These are phyloP conservation scores for Drosophila littoralis DNA, from an alignment of 1,140 invertebrate genomes.

Conservation along the genomic window DNA sequence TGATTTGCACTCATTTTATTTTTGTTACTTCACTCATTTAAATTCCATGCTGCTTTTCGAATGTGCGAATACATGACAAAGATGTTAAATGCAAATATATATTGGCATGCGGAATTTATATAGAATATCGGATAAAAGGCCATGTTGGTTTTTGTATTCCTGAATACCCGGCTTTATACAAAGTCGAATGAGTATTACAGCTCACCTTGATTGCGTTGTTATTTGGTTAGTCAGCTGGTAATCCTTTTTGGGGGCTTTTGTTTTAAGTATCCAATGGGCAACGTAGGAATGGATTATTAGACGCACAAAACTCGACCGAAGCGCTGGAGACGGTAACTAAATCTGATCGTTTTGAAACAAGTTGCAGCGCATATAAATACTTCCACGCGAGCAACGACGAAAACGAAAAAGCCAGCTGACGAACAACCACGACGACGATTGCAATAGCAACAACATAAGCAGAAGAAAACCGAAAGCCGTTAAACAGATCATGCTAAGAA, in stretches of 20 bases:
- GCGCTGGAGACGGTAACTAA: constrained; percentile 66
- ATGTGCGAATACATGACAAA: background rate
- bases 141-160: background rate
- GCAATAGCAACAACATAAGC: constrained; percentile 23
- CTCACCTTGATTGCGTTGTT: constrained; percentile 45
- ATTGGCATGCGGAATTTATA: constrained; percentile 19
- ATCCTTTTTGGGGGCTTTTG: constrained; percentile 45
- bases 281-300: constrained; percentile 35
- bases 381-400: constrained; percentile 20
- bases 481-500: constrained; percentile 81
- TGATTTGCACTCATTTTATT: constrained; percentile 52
- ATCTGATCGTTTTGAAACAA: constrained; percentile 78
- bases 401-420: constrained; percentile 19
- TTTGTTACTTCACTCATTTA: constrained; percentile 58
- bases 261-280: constrained; percentile 53
- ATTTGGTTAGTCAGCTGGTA: constrained; percentile 59
- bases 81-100: constrained; percentile 19
- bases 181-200: constrained; percentile 8
- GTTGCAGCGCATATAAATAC: constrained; percentile 77
- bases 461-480: constrained; percentile 79
- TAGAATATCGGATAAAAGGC: background rate
- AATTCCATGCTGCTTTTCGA: constrained; percentile 53
- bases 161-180: background rate
- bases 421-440: constrained; percentile 43
- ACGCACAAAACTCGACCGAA: constrained; percentile 63